Evolutionary conservation across 1,140 invertebrate species (phyloP), one percentile per base, ranked within the genome.

Genomic region (Lamellibrachia luymesi): DNA sequence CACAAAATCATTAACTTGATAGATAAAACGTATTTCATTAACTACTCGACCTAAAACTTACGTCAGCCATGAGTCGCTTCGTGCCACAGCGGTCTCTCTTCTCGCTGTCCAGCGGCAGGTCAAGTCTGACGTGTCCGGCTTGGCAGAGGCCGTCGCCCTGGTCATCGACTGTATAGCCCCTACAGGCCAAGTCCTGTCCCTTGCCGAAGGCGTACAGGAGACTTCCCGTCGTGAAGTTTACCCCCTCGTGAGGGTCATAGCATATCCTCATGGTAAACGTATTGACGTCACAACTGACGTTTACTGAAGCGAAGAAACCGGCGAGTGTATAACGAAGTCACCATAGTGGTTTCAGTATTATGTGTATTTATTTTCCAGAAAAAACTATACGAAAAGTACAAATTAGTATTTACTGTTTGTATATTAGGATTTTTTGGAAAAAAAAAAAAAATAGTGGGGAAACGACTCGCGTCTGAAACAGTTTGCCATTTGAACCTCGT

Each of bases 181-280:
- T 80, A 17, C 64, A 80, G 64, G 64, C 64, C 64, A 80, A 80
- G 64, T 80, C 64, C 13, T 22, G 64, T 80, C 64, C 64, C 64
- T 80, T 80, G 64, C 64, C 64, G 13, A 80, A 80, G 5, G 64
- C 64, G 64, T 80, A 80, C 64, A 80, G 64, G 64, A 80, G 64
- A 17, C 64, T 80, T 10, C 64, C 64, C 64, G 64, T 22, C 64
- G 64, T 80, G 64, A 80, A 80, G 64, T 80, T 80, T 17, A 80
- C 64, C 64, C 64, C 64, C 6, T 80, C 64, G 64, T 80, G 64
- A 17, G 64, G 64, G 64, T 80, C 64, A 22, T 80, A 80, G 13
- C 64, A 80, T 80, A 80, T 80, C 25, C 64, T 80, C 64, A 80
- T 80, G 64, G 64, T 80, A 80, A 80, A 80, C 64, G 64, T 80